phyloP scores from a whole-genome alignment of 2,797 vertebrate species.

The Macropodus opercularis region DNA sequence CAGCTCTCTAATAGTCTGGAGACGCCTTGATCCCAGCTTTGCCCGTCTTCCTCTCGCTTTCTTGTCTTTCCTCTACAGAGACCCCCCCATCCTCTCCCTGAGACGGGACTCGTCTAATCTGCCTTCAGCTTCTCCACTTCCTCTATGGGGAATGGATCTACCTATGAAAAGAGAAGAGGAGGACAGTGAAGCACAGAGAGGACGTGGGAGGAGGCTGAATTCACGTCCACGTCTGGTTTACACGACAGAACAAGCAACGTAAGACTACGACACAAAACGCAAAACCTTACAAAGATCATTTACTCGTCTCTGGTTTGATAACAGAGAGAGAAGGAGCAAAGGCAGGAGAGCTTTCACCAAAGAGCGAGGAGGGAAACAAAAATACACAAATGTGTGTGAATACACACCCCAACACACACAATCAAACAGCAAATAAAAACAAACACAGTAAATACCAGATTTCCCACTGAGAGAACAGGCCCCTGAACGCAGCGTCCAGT shows the following conservation, averaged over 20 bases:
- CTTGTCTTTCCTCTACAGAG: constrained; percentile 36
- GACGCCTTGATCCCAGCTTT: constrained; percentile 69
- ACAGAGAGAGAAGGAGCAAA: no score
- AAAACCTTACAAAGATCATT: no score
- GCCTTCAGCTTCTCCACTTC: constrained; percentile 67
- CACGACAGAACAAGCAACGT: no score
- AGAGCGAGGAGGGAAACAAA: no score
- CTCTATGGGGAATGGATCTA: constrained; percentile 19
- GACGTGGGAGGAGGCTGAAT: neutral
- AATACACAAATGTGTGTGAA: neutral
- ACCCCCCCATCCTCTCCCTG: constrained; percentile 51
- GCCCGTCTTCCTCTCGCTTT: constrained; percentile 39
- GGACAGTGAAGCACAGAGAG: neutral
- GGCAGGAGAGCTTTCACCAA: no score
- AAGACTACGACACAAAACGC: no score
- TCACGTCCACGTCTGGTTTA: no score
- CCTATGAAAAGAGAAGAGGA: no score
- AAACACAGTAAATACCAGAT: constrained; percentile 37
- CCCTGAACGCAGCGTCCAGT: constrained; percentile 22
- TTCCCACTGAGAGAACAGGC: constrained; percentile 12
- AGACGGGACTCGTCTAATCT: constrained; percentile 68
- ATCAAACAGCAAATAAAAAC: constrained; percentile 31
- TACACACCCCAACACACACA: neutral
- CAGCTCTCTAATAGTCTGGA: constrained; percentile 79
- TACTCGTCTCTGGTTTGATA: no score